These are phyloP conservation scores for Caenorhabditis virilis DNA, from an alignment of 2,888 invertebrate genomes.

Conservation along the genomic window DNA sequence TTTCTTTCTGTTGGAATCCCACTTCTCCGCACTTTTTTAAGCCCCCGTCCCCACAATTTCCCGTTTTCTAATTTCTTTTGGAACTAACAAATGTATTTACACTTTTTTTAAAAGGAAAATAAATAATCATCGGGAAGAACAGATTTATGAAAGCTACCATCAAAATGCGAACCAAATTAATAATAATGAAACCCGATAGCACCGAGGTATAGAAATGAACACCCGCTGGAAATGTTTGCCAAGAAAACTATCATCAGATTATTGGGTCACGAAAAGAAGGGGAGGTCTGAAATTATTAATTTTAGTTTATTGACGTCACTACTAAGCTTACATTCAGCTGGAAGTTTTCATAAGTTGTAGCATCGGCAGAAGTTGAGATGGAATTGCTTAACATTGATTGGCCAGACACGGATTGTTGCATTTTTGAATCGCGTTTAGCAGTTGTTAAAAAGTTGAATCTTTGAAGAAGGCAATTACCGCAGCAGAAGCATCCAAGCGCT, in stretches of 20 bases:
- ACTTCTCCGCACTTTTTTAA: too few relatives aligned
- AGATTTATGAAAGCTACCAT: too few relatives aligned
- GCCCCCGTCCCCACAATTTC: too few relatives aligned
- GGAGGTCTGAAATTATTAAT: constrained; percentile 4
- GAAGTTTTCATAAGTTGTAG: constrained; percentile 42
- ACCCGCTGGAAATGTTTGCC: not conserved
- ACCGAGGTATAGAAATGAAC: not conserved
- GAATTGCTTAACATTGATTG: constrained; percentile 41
- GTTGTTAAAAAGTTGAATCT: constrained; percentile 7
- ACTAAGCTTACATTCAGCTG: constrained; percentile 23
- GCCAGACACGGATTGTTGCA: constrained; percentile 45
- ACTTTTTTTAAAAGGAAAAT: too few relatives aligned
- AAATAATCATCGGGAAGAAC: too few relatives aligned
- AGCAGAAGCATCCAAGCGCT: constrained; percentile 12
- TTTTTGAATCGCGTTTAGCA: constrained; percentile 38
- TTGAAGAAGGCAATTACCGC: constrained; percentile 20
- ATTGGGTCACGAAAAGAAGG: constrained; percentile 6
- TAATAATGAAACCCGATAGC: not conserved
- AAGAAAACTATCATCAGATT: not conserved
- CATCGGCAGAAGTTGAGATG: constrained; percentile 28
- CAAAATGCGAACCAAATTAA: too few relatives aligned
- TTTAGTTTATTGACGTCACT: not conserved
- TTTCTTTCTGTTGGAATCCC: too few relatives aligned
- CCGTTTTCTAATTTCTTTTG: too few relatives aligned
- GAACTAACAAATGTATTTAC: too few relatives aligned